phyloP scores from a whole-genome alignment of 2,797 vertebrate genomes.

The Bovichtus diacanthus region DNA sequence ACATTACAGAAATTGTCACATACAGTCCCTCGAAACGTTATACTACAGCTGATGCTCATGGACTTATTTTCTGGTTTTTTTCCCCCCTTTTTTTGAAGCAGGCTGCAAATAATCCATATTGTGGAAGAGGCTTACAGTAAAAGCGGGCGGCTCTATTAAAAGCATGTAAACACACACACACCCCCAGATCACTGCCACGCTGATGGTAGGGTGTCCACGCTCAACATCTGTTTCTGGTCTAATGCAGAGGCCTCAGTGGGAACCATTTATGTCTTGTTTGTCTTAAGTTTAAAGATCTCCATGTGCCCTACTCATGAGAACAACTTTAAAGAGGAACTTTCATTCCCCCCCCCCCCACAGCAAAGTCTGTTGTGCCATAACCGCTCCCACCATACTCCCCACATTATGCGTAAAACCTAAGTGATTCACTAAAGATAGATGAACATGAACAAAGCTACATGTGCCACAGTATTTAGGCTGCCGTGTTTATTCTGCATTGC shows the following conservation, averaged over 20 bases:
- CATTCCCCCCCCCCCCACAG: neutral
- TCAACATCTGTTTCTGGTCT: conserved; percentile 56
- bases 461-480: neutral
- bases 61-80: neutral
- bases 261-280: conserved; percentile 53
- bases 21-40: no score
- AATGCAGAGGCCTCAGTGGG: conserved; percentile 19
- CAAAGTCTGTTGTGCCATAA: neutral
- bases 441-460: conserved; percentile 7
- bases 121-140: conserved; percentile 7
- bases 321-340: conserved; percentile 37
- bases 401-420: neutral
- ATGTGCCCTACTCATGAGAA: conserved; percentile 42
- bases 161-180: conserved; percentile 50
- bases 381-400: neutral
- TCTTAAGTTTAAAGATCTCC: conserved; percentile 39
- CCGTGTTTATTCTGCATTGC: neutral
- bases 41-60: neutral
- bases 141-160: conserved; percentile 12
- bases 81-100: neutral
- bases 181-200: neutral
- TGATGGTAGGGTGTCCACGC: neutral
- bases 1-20: neutral
- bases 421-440: neutral
- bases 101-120: neutral